These are phyloP conservation scores for Sympetrum striolatum DNA, from an alignment of 2,888 invertebrate species.

Conservation along the genomic window DNA sequence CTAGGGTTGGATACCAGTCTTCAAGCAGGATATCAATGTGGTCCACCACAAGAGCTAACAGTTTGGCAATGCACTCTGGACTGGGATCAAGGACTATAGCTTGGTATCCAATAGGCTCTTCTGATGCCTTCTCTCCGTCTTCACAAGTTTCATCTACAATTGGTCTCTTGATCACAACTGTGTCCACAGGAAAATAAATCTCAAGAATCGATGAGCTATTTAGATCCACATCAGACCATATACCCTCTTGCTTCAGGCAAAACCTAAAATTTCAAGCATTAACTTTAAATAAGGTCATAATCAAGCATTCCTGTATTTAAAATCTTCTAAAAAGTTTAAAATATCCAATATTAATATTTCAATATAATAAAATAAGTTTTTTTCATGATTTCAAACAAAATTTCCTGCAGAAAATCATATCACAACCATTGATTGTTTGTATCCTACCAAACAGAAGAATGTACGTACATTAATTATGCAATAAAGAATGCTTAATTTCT, in stretches of 20 bases:
- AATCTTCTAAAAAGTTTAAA: not conserved
- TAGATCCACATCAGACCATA: slow-evolving; percentile 85
- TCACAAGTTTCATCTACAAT: slow-evolving; percentile 50
- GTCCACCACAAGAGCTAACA: slow-evolving; percentile 88
- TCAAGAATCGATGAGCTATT: slow-evolving; percentile 83
- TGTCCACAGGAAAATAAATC: slow-evolving; percentile 79
- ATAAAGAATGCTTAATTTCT: too few species aligned
- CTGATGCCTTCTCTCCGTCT: slow-evolving; percentile 53
- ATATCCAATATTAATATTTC: not conserved
- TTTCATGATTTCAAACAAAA: too few species aligned
- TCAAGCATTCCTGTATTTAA: not conserved
- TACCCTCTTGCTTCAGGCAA: slow-evolving; percentile 80
- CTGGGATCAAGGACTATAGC: slow-evolving; percentile 79
- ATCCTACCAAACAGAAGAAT: too few species aligned
- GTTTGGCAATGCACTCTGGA: slow-evolving; percentile 78
- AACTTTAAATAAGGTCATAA: not conserved
- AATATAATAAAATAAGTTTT: too few species aligned
- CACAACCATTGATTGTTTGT: too few species aligned
- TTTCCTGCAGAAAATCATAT: too few species aligned
- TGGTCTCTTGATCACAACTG: slow-evolving; percentile 65
- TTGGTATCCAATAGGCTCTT: slow-evolving; percentile 67
- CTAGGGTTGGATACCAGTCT: slow-evolving; percentile 96
- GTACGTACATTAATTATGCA: too few species aligned
- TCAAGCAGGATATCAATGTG: slow-evolving; percentile 95
- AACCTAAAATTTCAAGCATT: slow-evolving; percentile 58